Evolutionary conservation across 2,888 invertebrate species (phyloP), one percentile per base, ranked within the genome.

Genomic region (Uropetala carovei): DNA sequence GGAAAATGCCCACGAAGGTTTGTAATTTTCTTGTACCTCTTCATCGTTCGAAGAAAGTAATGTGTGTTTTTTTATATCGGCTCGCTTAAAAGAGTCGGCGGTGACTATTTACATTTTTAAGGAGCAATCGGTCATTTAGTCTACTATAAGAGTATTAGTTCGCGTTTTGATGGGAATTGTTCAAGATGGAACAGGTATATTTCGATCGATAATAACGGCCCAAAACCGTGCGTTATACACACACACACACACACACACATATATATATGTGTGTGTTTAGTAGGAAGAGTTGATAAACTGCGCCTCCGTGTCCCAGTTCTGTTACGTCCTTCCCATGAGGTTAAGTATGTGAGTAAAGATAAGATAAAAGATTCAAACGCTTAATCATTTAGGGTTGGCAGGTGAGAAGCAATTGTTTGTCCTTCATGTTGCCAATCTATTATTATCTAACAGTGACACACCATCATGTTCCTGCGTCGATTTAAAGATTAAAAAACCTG

Each of bases 401-500:
- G 75, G 75, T 75, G 75, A 75, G 75, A 75, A 75, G 75, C 75
- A 75, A 75, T 75, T 75, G 75, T 75, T 75, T 75, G 75, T 75
- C 75, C 75, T 75, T 75, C 75, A 75, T 75, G 75, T 75, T 75
- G 75, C 75, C 75, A 75, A 75, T 75, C 75, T 27, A 27, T 27
- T 75, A 75, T 75, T 75, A 75, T 22, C 27, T 75, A 75, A 27
- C 75, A 75, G 27, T 75, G 75, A 75, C 75, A 75, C 75, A 27
- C 75, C 75, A 75, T 75, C 75, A 75, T 75, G 75, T 75, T 75
- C 75, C 75, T 27, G 22, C 27, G 75, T 75, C 27, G 75, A 75
- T 75, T 75, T 75, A 27, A 75, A 75, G 75, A 75, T 75, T 75
- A 75, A 75, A 27, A 75, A 27, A 27, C 75, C 43, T 27, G 75